Percentiles rank a stretch among this genome's conserved stretches.
phyloP scores from a whole-genome alignment of 2,113 vertebrate species.

The Puma concolor region DNA sequence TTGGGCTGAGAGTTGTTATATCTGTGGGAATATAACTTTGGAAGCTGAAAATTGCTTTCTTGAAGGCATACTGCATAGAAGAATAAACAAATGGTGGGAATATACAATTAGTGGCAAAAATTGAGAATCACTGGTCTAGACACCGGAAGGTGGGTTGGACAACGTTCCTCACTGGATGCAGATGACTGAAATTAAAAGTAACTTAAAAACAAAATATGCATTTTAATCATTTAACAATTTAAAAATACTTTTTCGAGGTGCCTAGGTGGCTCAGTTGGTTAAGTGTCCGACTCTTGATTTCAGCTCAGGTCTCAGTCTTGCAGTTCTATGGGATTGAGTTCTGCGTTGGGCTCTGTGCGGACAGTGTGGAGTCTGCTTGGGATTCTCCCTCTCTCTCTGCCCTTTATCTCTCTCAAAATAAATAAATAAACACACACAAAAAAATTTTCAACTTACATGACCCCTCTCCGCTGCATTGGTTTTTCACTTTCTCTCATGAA shows the following conservation, averaged over 20 bases:
- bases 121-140: background rate
- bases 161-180: background rate
- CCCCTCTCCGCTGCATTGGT: background rate
- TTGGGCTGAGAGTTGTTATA: slow-evolving; percentile 12
- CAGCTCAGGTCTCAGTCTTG: too few relatives aligned
- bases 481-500: slow-evolving; percentile 50
- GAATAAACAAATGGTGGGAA: slow-evolving; percentile 27
- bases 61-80: background rate
- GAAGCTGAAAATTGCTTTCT: background rate
- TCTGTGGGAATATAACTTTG: background rate
- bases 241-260: background rate
- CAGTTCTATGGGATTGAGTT: too few relatives aligned
- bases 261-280: too few relatives aligned
- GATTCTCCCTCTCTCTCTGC: too few relatives aligned
- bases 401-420: too few relatives aligned
- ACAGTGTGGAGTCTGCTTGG: too few relatives aligned
- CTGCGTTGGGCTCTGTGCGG: too few relatives aligned
- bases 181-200: background rate
- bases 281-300: too few relatives aligned
- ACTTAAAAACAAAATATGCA: slow-evolving; percentile 15
- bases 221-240: slow-evolving; percentile 32
- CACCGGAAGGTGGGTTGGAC: background rate
- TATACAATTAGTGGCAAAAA: background rate
- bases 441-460: background rate
- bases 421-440: too few relatives aligned